Percentiles rank a stretch among this genome's conserved stretches.
Evolutionary conservation across 2,888 invertebrate species (phyloP).

Genomic region (Antheraea assamensis): DNA sequence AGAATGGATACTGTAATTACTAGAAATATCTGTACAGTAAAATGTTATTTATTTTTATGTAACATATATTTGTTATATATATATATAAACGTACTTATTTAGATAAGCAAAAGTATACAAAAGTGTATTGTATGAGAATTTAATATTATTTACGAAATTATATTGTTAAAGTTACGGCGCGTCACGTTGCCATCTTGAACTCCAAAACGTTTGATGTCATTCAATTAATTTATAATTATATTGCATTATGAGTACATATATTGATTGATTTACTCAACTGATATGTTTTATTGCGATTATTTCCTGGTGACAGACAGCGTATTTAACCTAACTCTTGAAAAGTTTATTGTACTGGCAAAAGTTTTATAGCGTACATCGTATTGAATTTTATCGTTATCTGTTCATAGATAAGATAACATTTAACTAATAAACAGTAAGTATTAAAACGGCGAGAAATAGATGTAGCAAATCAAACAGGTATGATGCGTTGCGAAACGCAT

Average conservation of each 20-base stretch:
- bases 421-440: background rate
- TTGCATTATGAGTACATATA: constrained; percentile 14
- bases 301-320: constrained; percentile 7
- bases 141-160: background rate
- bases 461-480: too few relatives aligned
- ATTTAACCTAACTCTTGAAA: background rate
- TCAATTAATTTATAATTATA: constrained; percentile 11
- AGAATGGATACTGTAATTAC: background rate
- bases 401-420: background rate
- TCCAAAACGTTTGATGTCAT: background rate
- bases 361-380: background rate
- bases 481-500: too few relatives aligned
- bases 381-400: background rate
- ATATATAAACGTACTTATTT: too few relatives aligned
- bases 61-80: too few relatives aligned
- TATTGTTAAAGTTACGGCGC: background rate
- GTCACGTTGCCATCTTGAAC: background rate
- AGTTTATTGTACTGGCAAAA: constrained; percentile 1
- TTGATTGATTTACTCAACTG: constrained; percentile 5
- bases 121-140: background rate
- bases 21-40: background rate
- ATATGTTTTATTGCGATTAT: constrained; percentile 13
- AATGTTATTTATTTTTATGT: background rate
- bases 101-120: background rate
- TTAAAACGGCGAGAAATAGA: too few relatives aligned